These are phyloP conservation scores for Aphodius granarius DNA, from an alignment of 2,888 invertebrate species.

Conservation along the genomic window DNA sequence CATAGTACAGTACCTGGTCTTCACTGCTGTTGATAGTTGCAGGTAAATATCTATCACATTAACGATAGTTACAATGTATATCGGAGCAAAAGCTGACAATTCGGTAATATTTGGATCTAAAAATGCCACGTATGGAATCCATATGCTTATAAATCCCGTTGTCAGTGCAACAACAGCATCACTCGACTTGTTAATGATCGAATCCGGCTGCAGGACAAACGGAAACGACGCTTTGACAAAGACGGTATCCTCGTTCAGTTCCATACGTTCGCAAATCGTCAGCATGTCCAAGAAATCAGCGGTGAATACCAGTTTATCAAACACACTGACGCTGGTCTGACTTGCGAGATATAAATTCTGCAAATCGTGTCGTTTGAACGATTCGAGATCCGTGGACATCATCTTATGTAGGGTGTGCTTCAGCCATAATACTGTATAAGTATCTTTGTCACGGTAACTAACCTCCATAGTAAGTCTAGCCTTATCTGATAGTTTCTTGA, in stretches of 20 bases:
- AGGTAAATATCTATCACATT: constrained; percentile 27
- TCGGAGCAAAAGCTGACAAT: neutral
- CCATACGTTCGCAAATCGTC: constrained; percentile 30
- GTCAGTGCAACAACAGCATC: constrained; percentile 20
- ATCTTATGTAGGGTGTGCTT: constrained; percentile 31
- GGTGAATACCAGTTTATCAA: constrained; percentile 25
- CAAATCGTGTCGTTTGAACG: constrained; percentile 23
- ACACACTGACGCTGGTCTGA: constrained; percentile 23
- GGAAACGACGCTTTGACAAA: constrained; percentile 32
- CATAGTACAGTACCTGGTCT: constrained; percentile 20
- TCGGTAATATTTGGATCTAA: constrained; percentile 9
- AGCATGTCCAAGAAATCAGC: constrained; percentile 30
- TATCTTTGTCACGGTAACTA: constrained; percentile 7
- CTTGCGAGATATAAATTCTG: constrained; percentile 32
- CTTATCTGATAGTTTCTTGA: constrained; percentile 8
- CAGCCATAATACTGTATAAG: constrained; percentile 30
- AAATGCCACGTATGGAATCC: constrained; percentile 29
- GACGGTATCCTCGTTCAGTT: constrained; percentile 29
- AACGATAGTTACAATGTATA: constrained; percentile 18
- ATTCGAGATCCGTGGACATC: constrained; percentile 29
- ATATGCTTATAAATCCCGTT: constrained; percentile 12
- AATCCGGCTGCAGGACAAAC: constrained; percentile 30
- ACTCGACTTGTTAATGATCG: constrained; percentile 24
- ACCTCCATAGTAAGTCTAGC: constrained; percentile 1
- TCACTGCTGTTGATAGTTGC: constrained; percentile 27